A percentile compares a stretch with the other conserved stretches of the same genome.
Evolutionary conservation across 2,888 invertebrate genomes (phyloP).

Genomic region (Heteropelma amictum): DNA sequence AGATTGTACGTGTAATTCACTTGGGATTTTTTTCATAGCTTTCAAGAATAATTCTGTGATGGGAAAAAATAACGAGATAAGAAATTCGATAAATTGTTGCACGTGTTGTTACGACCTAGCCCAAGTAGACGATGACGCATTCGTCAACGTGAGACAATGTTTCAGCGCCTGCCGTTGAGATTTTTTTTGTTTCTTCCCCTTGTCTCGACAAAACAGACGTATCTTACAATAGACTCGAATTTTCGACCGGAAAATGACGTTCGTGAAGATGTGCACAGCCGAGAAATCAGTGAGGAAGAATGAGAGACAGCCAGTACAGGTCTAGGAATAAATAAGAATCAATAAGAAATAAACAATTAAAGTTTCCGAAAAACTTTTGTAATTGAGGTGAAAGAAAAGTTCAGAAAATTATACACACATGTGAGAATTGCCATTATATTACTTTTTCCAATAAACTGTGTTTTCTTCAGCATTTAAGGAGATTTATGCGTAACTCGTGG

Average conservation of each 20-base stretch:
- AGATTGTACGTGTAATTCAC: too few relatives aligned
- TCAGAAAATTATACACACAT: neutral
- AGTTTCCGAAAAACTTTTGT: constrained; percentile 8
- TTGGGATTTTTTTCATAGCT: too few relatives aligned
- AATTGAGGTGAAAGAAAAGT: neutral
- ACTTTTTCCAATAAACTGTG: too few relatives aligned
- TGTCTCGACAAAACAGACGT: constrained; percentile 37
- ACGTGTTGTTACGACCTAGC: constrained; percentile 58
- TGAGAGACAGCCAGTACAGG: neutral
- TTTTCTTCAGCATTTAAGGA: too few relatives aligned
- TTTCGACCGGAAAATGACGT: constrained; percentile 1
- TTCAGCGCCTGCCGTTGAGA: neutral
- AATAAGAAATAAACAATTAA: neutral
- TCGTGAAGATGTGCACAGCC: neutral
- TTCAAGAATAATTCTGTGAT: too few relatives aligned
- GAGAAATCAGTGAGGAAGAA: neutral
- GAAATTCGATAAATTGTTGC: constrained; percentile 36
- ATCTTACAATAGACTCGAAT: constrained; percentile 35
- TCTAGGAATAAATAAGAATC: constrained; percentile 4
- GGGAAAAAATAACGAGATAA: neutral
- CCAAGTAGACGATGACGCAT: constrained; percentile 49
- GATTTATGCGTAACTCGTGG: too few relatives aligned
- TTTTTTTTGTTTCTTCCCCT: constrained; percentile 26
- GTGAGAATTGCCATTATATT: too few relatives aligned
- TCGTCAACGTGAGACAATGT: constrained; percentile 2